Percentiles rank a stretch among this genome's conserved stretches.
These are phyloP conservation scores for Cherax destructor DNA, from an alignment of 1,140 invertebrate species.

Conservation along the genomic window DNA sequence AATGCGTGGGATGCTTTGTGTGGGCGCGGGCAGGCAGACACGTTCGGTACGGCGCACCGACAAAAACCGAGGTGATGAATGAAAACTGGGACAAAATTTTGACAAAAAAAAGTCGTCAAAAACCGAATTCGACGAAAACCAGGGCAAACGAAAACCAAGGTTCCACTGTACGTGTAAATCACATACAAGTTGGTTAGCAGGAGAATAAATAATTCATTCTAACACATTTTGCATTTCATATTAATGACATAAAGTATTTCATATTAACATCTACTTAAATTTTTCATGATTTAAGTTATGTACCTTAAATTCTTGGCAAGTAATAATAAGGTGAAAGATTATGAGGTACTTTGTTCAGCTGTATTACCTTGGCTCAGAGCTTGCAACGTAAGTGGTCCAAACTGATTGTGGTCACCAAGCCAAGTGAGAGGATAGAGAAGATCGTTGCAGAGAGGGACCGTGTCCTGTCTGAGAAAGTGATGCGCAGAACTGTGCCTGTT, in stretches of 20 bases:
- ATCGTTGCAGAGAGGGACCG: conserved; percentile 52
- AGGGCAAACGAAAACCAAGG: too few species aligned
- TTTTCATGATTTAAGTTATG: neutral
- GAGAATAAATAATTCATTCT: neutral
- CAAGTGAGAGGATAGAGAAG: conserved; percentile 59
- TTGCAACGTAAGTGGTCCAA: conserved; percentile 57
- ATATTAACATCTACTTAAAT: too few species aligned
- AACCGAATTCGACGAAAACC: too few species aligned
- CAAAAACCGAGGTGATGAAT: too few species aligned
- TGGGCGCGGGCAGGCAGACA: too few species aligned
- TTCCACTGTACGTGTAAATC: too few species aligned
- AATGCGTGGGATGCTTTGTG: too few species aligned
- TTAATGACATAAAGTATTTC: neutral
- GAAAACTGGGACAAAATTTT: too few species aligned
- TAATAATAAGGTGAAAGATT: neutral
- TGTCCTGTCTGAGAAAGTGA: conserved; percentile 57
- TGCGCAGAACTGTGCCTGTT: conserved; percentile 54
- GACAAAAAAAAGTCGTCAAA: too few species aligned
- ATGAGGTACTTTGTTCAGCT: conserved; percentile 40
- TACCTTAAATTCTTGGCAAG: neutral
- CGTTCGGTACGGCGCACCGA: too few species aligned
- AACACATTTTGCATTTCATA: neutral
- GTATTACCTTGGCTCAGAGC: conserved; percentile 49
- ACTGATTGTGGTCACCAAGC: conserved; percentile 56
- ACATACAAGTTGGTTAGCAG: neutral